Evolutionary conservation across 2,797 vertebrate genomes (phyloP).

Genomic region (Nothura maculosa): DNA sequence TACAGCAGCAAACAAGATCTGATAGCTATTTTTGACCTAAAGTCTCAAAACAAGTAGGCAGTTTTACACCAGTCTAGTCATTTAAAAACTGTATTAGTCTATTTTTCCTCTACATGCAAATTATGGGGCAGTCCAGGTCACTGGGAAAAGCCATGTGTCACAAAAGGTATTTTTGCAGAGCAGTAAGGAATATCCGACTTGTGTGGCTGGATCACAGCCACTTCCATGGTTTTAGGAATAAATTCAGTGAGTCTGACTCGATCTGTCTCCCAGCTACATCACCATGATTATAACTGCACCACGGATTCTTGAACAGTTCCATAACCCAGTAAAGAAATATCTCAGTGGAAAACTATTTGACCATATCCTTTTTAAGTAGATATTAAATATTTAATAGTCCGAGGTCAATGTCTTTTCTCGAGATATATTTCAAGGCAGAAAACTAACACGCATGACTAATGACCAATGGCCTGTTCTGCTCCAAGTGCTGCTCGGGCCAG

Average conservation of each 20-base stretch:
- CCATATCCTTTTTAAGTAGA: neutral
- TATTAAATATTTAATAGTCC: neutral
- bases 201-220: conserved; percentile 10
- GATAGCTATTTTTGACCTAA: neutral
- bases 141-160: neutral
- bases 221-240: conserved; percentile 6
- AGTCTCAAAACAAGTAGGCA: neutral
- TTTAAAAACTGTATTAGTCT: neutral
- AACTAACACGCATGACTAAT: neutral
- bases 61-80: neutral
- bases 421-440: neutral
- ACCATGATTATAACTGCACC: neutral
- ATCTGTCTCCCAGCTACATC: neutral
- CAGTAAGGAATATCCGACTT: neutral
- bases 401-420: neutral
- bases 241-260: conserved; percentile 44
- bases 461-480: neutral
- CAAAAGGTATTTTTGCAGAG: conserved; percentile 19
- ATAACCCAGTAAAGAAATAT: neutral
- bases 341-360: conserved; percentile 51
- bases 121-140: neutral
- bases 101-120: neutral
- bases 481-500: neutral
- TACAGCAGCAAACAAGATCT: neutral
- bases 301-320: conserved; percentile 7